A percentile compares a stretch with the other conserved stretches of the same genome.
These are phyloP conservation scores for Loris lydekkerianus DNA, from an alignment of 2,797 vertebrate genomes.

Conservation along the genomic window DNA sequence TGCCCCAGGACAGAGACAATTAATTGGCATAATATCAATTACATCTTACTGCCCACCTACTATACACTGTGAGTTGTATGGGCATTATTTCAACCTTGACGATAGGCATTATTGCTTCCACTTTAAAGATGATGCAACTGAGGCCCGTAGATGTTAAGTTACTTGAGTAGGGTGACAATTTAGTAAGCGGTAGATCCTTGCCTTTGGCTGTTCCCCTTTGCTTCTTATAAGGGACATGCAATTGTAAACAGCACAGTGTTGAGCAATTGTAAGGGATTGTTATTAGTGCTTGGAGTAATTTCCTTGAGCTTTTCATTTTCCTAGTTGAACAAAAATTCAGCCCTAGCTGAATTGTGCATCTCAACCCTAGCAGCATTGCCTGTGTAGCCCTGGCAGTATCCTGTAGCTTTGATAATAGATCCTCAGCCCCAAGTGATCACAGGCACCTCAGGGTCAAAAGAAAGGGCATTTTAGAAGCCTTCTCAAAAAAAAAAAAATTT, in stretches of 20 bases:
- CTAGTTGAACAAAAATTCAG: slow-evolving; percentile 32
- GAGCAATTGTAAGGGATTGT: background rate
- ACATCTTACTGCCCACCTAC: background rate
- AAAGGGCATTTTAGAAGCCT: background rate
- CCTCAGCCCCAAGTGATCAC: background rate
- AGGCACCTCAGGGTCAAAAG: background rate
- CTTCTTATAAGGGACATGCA: background rate
- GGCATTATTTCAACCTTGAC: background rate
- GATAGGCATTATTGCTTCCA: background rate
- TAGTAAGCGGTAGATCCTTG: background rate
- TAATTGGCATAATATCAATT: background rate
- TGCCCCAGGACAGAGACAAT: background rate
- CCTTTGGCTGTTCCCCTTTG: background rate
- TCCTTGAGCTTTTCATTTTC: slow-evolving; percentile 63
- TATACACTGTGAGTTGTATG: background rate
- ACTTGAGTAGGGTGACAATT: background rate
- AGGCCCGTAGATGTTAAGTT: background rate
- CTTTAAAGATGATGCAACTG: background rate
- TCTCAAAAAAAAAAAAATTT: background rate
- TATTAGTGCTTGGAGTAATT: slow-evolving; percentile 38
- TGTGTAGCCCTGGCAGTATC: fast-evolving
- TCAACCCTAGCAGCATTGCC: fast-evolving
- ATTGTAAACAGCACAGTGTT: background rate
- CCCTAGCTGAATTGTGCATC: background rate
- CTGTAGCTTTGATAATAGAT: background rate